phyloP scores from a whole-genome alignment of 2,113 vertebrate genomes.

The Daboia siamensis region DNA sequence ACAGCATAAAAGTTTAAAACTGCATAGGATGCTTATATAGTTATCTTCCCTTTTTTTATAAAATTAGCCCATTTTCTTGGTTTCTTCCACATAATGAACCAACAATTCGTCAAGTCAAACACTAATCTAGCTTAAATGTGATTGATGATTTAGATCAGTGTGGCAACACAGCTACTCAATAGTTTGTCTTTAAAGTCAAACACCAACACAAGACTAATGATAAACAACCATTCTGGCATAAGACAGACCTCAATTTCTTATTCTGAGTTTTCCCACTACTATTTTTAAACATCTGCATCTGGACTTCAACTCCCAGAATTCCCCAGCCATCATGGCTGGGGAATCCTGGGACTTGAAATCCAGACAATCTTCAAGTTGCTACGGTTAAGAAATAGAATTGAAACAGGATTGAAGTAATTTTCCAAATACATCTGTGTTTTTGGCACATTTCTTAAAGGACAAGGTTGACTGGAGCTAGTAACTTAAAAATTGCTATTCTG shows the following conservation, averaged over 20 bases:
- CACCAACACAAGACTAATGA: not conserved
- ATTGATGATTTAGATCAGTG: not conserved
- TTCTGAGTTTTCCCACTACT: not conserved
- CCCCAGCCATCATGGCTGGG: not conserved
- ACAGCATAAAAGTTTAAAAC: not conserved
- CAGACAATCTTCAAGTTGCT: not conserved
- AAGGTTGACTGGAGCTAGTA: not conserved
- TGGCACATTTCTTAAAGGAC: not conserved
- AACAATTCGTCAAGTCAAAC: not conserved
- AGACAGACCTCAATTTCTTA: not conserved
- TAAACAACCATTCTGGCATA: not conserved
- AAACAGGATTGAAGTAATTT: not conserved
- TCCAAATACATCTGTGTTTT: not conserved
- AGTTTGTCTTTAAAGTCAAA: not conserved
- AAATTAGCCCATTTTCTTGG: not conserved
- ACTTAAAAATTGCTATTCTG: not conserved
- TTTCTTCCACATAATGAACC: not conserved
- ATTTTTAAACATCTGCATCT: not conserved
- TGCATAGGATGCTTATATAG: not conserved
- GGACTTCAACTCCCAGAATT: not conserved
- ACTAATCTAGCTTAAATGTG: not conserved
- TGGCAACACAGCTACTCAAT: not conserved
- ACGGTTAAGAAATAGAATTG: not conserved
- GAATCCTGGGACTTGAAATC: not conserved
- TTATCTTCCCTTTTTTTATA: not conserved